Conservation (phyloP, 1,140 invertebrate genomes). For the Mactra quadrangularis region DNA sequence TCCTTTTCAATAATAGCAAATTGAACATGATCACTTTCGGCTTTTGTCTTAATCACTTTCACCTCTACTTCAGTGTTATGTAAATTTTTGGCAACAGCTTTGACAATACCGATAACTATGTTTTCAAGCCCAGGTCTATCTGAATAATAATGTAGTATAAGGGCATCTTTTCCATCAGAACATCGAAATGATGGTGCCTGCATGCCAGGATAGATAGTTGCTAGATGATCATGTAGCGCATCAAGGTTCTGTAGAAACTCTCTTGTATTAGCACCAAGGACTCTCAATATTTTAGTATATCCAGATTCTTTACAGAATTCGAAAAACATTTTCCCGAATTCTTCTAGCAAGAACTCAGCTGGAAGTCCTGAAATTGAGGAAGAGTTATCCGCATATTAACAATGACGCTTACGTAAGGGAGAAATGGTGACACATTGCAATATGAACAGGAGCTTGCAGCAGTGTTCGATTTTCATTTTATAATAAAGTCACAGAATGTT, state of each 20-base stretch:
- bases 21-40: constrained; percentile 94
- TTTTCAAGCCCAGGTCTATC: constrained; percentile 81
- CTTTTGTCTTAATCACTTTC: constrained; percentile 91
- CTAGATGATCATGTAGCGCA: constrained; percentile 82
- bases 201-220: constrained; percentile 83
- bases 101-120: constrained; percentile 81
- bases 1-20: constrained; percentile 95
- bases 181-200: constrained; percentile 84
- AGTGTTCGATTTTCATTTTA: no score
- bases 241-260: constrained; percentile 82
- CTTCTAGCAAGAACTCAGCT: constrained; percentile 94
- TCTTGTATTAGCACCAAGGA: constrained; percentile 78
- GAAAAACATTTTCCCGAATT: constrained; percentile 93
- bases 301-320: constrained; percentile 82
- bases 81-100: constrained; percentile 94
- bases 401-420: no score
- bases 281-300: constrained; percentile 81
- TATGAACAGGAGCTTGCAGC: no score
- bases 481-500: no score
- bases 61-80: constrained; percentile 96
- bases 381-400: no score
- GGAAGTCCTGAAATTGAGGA: constrained; percentile 90
- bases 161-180: constrained; percentile 83
- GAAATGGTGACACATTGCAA: no score
- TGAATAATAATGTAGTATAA: constrained; percentile 83